Conservation (phyloP, 1,140 invertebrate species). For the Laupala kohalensis region DNA sequence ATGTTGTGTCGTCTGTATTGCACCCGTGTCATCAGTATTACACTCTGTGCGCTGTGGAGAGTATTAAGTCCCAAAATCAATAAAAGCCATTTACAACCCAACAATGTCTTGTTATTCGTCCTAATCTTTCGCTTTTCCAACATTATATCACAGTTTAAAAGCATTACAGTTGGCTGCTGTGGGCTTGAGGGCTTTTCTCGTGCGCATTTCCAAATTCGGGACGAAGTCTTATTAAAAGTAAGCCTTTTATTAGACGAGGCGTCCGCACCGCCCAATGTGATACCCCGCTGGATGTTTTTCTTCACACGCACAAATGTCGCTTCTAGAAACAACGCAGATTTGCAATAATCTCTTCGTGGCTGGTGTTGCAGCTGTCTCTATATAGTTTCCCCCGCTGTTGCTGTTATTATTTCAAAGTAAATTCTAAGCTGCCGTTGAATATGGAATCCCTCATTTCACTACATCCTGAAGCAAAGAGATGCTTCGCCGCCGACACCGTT, state of each 20-base stretch:
- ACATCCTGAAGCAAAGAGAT: not conserved
- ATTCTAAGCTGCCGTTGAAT: not conserved
- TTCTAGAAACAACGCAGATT: not conserved
- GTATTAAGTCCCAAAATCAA: no score
- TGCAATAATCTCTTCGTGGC: not conserved
- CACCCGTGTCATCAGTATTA: no score
- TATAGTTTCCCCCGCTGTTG: not conserved
- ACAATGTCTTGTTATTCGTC: no score
- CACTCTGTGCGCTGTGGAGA: no score
- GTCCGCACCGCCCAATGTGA: not conserved
- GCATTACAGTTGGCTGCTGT: no score
- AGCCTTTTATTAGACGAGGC: not conserved
- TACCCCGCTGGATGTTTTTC: not conserved
- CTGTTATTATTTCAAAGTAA: not conserved
- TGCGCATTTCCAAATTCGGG: not conserved
- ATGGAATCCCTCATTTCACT: not conserved
- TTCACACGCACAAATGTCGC: not conserved
- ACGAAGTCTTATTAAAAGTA: not conserved
- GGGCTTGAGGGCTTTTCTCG: no score
- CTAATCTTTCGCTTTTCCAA: no score
- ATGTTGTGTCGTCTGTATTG: no score
- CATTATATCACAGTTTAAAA: no score
- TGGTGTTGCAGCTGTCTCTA: not conserved
- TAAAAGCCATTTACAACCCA: no score
- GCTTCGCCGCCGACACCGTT: not conserved